phyloP scores from a whole-genome alignment of 2,113 vertebrate species.

The Elephas maximus region DNA sequence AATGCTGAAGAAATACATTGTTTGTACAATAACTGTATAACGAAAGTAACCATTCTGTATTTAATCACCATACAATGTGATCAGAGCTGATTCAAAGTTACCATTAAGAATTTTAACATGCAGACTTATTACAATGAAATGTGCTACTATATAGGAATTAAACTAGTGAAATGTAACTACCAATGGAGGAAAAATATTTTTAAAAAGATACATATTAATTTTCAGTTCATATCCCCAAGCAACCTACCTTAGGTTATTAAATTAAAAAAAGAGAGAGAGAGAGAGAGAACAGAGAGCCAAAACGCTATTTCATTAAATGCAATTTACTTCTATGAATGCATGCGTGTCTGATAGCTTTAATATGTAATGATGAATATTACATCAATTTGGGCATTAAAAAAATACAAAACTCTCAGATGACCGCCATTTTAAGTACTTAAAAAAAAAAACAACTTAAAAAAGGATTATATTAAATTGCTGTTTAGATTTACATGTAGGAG shows the following conservation, averaged over 20 bases:
- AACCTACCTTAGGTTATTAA: background rate
- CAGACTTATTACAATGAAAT: background rate
- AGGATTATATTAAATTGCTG: accelerated
- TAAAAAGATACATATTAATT: background rate
- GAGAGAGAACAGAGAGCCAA: background rate
- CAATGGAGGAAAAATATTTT: background rate
- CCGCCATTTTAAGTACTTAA: background rate
- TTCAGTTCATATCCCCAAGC: background rate
- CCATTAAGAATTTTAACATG: background rate
- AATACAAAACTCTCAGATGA: background rate
- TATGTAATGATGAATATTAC: background rate
- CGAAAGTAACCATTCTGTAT: background rate
- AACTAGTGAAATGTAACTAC: background rate
- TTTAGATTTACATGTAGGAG: background rate
- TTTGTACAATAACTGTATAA: background rate
- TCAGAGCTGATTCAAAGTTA: background rate
- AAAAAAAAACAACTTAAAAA: too few relatives aligned
- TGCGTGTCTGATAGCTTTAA: background rate
- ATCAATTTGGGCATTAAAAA: background rate
- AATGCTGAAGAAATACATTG: background rate
- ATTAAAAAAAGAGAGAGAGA: background rate
- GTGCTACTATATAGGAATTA: conserved; percentile 1
- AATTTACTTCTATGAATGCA: background rate
- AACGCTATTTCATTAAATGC: background rate
- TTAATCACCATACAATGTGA: background rate